phyloP scores from a whole-genome alignment of 1,140 invertebrate species.

The Drosophila baimaii region DNA sequence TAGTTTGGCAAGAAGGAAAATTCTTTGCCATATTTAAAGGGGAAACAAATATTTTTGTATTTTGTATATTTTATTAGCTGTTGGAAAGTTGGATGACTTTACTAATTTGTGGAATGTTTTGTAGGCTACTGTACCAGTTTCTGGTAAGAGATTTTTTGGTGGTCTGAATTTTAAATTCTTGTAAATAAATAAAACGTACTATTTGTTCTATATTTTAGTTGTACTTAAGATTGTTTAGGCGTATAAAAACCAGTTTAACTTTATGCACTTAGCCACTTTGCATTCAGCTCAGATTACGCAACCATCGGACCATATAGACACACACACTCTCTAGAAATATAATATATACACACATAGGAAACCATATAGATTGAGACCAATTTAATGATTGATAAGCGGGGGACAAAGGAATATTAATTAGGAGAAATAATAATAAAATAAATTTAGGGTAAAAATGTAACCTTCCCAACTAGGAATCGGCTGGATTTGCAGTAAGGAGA shows the following conservation, averaged over 20 bases:
- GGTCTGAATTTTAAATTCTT: neutral
- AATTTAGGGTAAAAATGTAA: slow-evolving; percentile 53
- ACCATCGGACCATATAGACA: slow-evolving; percentile 44
- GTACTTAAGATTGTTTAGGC: neutral
- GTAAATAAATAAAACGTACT: neutral
- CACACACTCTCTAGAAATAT: neutral
- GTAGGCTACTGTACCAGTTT: neutral
- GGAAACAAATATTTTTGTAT: too few relatives aligned
- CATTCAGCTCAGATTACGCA: slow-evolving; percentile 53
- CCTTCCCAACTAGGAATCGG: slow-evolving; percentile 81
- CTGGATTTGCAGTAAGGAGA: slow-evolving; percentile 7
- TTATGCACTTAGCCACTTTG: slow-evolving; percentile 51
- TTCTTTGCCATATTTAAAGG: neutral
- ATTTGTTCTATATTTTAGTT: neutral
- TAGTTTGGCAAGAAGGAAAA: neutral
- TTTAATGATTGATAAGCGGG: slow-evolving; percentile 34
- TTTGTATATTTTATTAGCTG: neutral
- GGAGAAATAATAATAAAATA: slow-evolving; percentile 1
- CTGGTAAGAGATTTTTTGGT: neutral
- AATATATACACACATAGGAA: neutral
- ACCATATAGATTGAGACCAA: slow-evolving; percentile 41
- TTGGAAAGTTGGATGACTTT: neutral
- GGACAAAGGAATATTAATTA: slow-evolving; percentile 1
- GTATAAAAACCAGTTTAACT: slow-evolving; percentile 39
- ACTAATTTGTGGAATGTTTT: slow-evolving; percentile 1